Percentiles rank a stretch among this genome's conserved stretches.
Evolutionary conservation across 2,888 invertebrate genomes (phyloP).

Genomic region (Drosophila stalkeri): DNA sequence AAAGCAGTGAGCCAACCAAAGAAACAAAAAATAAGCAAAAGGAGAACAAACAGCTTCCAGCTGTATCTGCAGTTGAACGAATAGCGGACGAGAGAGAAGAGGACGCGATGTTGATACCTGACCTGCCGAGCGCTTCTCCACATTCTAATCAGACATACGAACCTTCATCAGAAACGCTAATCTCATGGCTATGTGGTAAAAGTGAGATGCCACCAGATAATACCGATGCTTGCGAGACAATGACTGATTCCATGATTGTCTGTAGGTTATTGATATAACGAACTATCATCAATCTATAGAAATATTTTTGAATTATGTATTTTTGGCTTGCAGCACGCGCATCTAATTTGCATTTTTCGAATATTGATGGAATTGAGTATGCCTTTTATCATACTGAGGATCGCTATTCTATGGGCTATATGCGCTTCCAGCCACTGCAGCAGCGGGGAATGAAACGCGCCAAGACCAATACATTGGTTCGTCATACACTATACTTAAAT

Average conservation of each 20-base stretch:
- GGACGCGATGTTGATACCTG: not conserved
- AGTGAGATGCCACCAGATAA: slow-evolving; percentile 20
- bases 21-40: not conserved
- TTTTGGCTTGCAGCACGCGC: slow-evolving; percentile 45
- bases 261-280: slow-evolving; percentile 33
- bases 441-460: slow-evolving; percentile 60
- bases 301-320: not conserved
- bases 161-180: slow-evolving; percentile 22
- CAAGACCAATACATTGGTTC: slow-evolving; percentile 60
- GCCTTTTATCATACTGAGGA: slow-evolving; percentile 73
- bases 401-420: slow-evolving; percentile 58
- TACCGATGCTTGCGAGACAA: slow-evolving; percentile 10
- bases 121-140: not conserved
- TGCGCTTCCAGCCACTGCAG: slow-evolving; percentile 75
- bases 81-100: not conserved
- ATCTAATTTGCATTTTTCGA: slow-evolving; percentile 58
- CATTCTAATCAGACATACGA: not conserved
- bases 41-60: not conserved
- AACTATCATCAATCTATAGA: not conserved
- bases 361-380: slow-evolving; percentile 75
- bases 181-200: slow-evolving; percentile 45
- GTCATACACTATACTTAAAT: not conserved
- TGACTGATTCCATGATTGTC: slow-evolving; percentile 39
- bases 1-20: not conserved
- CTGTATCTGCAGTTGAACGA: not conserved